phyloP scores from a whole-genome alignment of 2,888 invertebrate genomes.

The Philereme transversata region DNA sequence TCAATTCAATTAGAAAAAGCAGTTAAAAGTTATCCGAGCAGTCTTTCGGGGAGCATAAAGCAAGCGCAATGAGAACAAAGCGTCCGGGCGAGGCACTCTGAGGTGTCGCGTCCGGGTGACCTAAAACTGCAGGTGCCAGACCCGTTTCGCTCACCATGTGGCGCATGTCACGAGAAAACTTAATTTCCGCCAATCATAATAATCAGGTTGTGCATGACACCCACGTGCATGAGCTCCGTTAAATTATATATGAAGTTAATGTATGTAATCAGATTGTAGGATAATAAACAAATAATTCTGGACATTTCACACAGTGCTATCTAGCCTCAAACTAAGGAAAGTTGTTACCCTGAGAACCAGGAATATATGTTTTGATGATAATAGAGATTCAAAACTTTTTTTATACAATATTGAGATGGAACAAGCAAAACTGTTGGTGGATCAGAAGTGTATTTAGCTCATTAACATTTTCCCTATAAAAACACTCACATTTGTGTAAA shows the following conservation, averaged over 20 bases:
- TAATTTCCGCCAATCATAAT: not conserved
- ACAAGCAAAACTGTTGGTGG: too few relatives aligned
- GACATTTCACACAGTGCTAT: too few relatives aligned
- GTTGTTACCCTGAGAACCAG: too few relatives aligned
- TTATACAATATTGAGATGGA: too few relatives aligned
- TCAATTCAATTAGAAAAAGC: conserved; percentile 27
- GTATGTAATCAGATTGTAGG: too few relatives aligned
- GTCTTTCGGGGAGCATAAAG: conserved; percentile 39
- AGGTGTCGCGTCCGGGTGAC: conserved; percentile 62
- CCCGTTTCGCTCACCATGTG: conserved; percentile 45
- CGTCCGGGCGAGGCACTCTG: conserved; percentile 22
- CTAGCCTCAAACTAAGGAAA: too few relatives aligned
- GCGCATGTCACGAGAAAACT: conserved; percentile 12
- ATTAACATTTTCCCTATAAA: conserved; percentile 11
- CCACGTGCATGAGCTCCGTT: too few relatives aligned
- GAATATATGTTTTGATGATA: too few relatives aligned
- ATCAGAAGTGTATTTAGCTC: too few relatives aligned
- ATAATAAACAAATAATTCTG: too few relatives aligned
- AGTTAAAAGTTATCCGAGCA: conserved; percentile 29
- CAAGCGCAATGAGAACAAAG: conserved; percentile 56
- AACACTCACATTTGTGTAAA: conserved; percentile 15
- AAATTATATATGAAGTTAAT: too few relatives aligned
- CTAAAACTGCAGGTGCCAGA: conserved; percentile 74
- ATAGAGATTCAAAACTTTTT: too few relatives aligned
- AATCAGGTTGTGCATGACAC: not conserved